Conservation (phyloP, 2,888 invertebrate genomes). For the Alitta virens region DNA sequence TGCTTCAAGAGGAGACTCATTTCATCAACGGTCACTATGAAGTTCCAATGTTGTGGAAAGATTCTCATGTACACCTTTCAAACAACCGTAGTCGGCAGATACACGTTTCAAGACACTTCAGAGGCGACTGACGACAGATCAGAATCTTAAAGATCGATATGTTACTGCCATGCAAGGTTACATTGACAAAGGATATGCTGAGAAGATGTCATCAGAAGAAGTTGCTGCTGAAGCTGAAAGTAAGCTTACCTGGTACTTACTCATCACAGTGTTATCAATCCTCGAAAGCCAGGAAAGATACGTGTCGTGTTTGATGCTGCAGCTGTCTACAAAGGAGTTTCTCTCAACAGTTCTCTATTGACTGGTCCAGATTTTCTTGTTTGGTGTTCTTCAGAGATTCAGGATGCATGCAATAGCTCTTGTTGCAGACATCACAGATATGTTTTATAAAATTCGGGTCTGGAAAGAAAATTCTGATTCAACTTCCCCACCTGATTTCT, state of each 20-base stretch:
- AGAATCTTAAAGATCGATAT: no score
- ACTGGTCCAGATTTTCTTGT: slow-evolving; percentile 20
- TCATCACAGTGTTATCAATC: slow-evolving; percentile 23
- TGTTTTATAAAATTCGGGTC: slow-evolving; percentile 21
- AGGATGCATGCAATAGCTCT: slow-evolving; percentile 15
- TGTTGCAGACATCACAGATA: slow-evolving; percentile 17
- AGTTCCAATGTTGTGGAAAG: no score
- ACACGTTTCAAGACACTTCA: no score
- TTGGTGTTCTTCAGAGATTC: slow-evolving; percentile 21
- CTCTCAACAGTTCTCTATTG: slow-evolving; percentile 21
- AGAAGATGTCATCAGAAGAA: no score
- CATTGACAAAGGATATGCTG: no score
- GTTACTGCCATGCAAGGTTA: no score
- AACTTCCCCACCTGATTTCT: slow-evolving; percentile 13
- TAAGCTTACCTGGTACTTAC: slow-evolving; percentile 23
- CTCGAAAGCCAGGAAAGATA: slow-evolving; percentile 21
- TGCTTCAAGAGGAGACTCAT: no score
- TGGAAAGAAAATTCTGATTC: slow-evolving; percentile 13
- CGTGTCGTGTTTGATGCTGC: slow-evolving; percentile 22
- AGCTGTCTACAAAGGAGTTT: slow-evolving; percentile 7
- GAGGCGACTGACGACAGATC: no score
- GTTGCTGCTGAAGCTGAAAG: no score
- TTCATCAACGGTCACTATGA: no score
- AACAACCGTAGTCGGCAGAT: no score
- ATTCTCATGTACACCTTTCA: no score